These are phyloP conservation scores for Gallinago nigripennis DNA, from an alignment of 2,797 vertebrate species.

Conservation along the genomic window DNA sequence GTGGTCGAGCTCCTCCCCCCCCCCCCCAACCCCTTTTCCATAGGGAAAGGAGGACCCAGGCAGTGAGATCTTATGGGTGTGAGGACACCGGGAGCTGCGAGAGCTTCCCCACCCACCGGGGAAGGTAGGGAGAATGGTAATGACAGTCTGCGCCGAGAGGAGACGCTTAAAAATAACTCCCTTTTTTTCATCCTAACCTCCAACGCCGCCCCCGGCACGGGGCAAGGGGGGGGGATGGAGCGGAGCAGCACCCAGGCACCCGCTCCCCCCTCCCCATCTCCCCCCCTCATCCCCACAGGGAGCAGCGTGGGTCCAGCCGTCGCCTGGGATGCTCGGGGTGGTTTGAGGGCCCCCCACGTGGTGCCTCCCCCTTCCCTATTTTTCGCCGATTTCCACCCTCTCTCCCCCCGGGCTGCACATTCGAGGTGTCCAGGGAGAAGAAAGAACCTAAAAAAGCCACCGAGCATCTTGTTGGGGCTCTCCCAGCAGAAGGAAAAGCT, in stretches of 20 bases:
- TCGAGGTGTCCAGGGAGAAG: neutral
- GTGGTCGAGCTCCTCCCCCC: neutral
- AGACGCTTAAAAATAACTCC: slow-evolving; percentile 36
- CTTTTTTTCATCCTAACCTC: slow-evolving; percentile 5
- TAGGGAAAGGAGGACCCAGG: neutral
- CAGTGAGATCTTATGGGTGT: fast-evolving
- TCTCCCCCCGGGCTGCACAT: neutral
- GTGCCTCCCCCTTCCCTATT: neutral
- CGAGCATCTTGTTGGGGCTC: neutral
- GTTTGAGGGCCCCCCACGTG: neutral
- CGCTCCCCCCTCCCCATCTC: neutral
- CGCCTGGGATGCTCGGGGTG: neutral
- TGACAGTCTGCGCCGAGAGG: neutral
- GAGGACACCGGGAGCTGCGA: fast-evolving
- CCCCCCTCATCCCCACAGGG: neutral
- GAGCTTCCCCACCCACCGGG: neutral
- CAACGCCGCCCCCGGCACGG: neutral
- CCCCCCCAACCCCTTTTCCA: neutral
- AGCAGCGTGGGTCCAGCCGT: neutral
- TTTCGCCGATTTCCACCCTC: neutral
- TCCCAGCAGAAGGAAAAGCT: neutral
- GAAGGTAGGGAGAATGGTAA: neutral
- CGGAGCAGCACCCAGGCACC: neutral
- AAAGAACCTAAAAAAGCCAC: neutral
- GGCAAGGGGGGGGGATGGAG: neutral